phyloP scores from a whole-genome alignment of 2,797 vertebrate genomes.

The Botia almorhae region DNA sequence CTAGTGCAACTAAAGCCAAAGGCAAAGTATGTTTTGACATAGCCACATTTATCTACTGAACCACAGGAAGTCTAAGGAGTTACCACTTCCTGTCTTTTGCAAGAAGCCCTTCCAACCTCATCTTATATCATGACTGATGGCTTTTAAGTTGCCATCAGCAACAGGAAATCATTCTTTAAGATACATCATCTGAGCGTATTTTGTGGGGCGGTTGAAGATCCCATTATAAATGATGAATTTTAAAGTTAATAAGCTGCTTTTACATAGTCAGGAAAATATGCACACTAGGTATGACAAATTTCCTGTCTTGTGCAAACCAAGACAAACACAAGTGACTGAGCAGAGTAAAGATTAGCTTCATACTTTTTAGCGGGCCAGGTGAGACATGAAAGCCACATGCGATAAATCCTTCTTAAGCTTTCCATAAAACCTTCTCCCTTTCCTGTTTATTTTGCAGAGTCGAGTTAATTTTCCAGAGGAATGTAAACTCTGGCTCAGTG shows the following conservation, averaged over 20 bases:
- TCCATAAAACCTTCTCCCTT: too few relatives aligned
- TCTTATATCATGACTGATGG: constrained; percentile 18
- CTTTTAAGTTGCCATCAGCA: background rate
- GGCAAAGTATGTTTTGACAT: constrained; percentile 46
- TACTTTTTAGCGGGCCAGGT: too few relatives aligned
- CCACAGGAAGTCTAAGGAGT: constrained; percentile 66
- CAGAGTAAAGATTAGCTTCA: background rate
- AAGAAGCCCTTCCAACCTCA: constrained; percentile 42
- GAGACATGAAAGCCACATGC: too few relatives aligned
- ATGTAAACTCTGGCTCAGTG: too few relatives aligned
- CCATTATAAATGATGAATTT: background rate
- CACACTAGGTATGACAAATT: background rate
- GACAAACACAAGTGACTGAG: background rate
- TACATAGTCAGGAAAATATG: background rate
- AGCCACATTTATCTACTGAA: constrained; percentile 50
- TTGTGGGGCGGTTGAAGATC: background rate
- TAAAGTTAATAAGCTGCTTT: background rate
- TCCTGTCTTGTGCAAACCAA: background rate
- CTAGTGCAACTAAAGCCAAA: constrained; percentile 43
- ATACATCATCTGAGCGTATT: constrained; percentile 5
- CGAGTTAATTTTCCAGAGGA: too few relatives aligned
- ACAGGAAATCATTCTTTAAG: constrained; percentile 30
- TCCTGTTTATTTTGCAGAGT: too few relatives aligned
- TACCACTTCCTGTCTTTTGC: constrained; percentile 65
- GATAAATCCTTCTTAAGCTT: too few relatives aligned